Percentiles rank a stretch among this genome's conserved stretches.
phyloP scores from a whole-genome alignment of 2,888 invertebrate species.

The Cheilosia soror region DNA sequence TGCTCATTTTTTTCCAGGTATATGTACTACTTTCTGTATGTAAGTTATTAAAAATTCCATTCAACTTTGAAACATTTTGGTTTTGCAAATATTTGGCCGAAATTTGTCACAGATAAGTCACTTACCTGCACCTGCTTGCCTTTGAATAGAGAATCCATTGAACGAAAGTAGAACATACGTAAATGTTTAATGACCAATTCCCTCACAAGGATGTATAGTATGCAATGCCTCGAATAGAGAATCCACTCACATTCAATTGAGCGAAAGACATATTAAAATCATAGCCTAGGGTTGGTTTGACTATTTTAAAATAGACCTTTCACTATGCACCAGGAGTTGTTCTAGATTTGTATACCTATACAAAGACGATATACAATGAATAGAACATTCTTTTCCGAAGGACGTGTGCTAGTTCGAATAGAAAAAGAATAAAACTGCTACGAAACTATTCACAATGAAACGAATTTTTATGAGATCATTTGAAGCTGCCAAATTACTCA shows the following conservation, averaged over 20 bases:
- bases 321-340: background rate
- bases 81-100: constrained; percentile 50
- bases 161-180: constrained; percentile 53
- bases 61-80: constrained; percentile 42
- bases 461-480: constrained; percentile 58
- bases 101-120: constrained; percentile 55
- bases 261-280: constrained; percentile 34
- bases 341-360: background rate
- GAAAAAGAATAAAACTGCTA: background rate
- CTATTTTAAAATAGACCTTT: constrained; percentile 12
- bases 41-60: constrained; percentile 38
- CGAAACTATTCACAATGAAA: constrained; percentile 13
- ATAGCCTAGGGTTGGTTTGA: constrained; percentile 41
- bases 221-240: background rate
- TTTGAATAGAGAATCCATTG: constrained; percentile 22
- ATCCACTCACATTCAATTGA: constrained; percentile 18
- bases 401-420: constrained; percentile 43
- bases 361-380: background rate
- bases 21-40: constrained; percentile 36
- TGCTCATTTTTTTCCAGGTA: constrained; percentile 49
- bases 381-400: constrained; percentile 37
- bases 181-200: constrained; percentile 69
- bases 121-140: constrained; percentile 62
- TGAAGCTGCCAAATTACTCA: constrained; percentile 42
- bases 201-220: constrained; percentile 43